Percentiles rank a stretch among this genome's conserved stretches.
These are phyloP conservation scores for Nomada ruficornis DNA, from an alignment of 2,888 invertebrate species.

Conservation along the genomic window DNA sequence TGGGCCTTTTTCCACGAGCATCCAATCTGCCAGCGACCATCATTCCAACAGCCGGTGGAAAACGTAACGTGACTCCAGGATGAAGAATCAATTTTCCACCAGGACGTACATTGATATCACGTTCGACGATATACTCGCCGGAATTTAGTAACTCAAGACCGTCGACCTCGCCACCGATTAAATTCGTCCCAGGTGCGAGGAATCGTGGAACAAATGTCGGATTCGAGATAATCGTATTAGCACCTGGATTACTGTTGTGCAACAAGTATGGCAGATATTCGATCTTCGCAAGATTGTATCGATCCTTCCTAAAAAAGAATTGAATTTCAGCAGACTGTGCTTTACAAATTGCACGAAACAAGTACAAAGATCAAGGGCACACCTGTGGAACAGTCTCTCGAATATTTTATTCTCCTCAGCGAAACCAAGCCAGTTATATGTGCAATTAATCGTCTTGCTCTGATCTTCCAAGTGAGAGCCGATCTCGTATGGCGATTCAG, in stretches of 20 bases:
- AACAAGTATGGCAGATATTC: conserved; percentile 95
- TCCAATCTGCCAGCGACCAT: conserved; percentile 97
- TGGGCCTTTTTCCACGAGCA: conserved; percentile 91
- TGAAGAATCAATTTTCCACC: conserved; percentile 95
- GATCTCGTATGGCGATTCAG: conserved; percentile 95
- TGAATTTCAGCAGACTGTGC: background rate
- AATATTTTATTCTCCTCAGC: conserved; percentile 90
- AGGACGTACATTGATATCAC: conserved; percentile 97
- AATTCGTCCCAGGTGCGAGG: conserved; percentile 88
- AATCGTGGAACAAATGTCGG: conserved; percentile 93
- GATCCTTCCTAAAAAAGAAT: conserved; percentile 88
- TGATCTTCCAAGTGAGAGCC: conserved; percentile 98
- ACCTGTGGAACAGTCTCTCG: conserved; percentile 89
- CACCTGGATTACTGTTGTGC: conserved; percentile 95
- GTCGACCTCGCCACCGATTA: conserved; percentile 96
- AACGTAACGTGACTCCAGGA: conserved; percentile 94
- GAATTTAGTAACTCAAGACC: conserved; percentile 93
- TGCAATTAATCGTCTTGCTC: conserved; percentile 96
- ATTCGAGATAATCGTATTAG: conserved; percentile 91
- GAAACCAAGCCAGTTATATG: conserved; percentile 96
- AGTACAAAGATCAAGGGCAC: background rate
- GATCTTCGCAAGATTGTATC: conserved; percentile 97
- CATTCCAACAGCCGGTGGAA: conserved; percentile 97
- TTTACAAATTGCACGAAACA: background rate
- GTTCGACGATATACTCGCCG: conserved; percentile 95